These are phyloP conservation scores for Ophion costatus DNA, from an alignment of 2,888 invertebrate species.

Conservation along the genomic window DNA sequence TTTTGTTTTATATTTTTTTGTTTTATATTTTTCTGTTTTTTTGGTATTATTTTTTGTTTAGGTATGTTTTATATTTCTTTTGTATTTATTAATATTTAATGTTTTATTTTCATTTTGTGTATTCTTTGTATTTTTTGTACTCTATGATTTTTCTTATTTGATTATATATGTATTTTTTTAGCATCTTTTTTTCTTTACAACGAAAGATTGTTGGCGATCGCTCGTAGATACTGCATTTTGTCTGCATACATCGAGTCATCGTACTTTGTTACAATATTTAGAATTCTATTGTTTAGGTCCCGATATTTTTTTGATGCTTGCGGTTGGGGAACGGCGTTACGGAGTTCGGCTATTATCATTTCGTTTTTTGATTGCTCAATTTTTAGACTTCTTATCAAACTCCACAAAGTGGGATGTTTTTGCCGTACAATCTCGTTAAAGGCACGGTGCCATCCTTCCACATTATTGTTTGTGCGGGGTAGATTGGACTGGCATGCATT, in stretches of 20 bases:
- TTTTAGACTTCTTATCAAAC: conserved; percentile 21
- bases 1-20: too few species aligned
- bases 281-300: conserved; percentile 12
- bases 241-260: conserved; percentile 18
- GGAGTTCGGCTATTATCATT: background rate
- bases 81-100: too few species aligned
- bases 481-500: conserved; percentile 22
- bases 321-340: conserved; percentile 4
- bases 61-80: too few species aligned
- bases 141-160: background rate
- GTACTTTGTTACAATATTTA: conserved; percentile 15
- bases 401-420: conserved; percentile 11
- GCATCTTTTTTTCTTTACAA: conserved; percentile 22
- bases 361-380: conserved; percentile 13
- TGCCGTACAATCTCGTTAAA: conserved; percentile 28
- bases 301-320: conserved; percentile 18
- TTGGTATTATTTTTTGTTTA: too few species aligned
- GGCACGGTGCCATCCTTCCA: conserved; percentile 27
- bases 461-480: conserved; percentile 12
- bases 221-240: conserved; percentile 6
- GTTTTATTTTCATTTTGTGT: background rate
- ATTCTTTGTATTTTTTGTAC: conserved; percentile 2
- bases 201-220: conserved; percentile 15
- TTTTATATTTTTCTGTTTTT: too few species aligned
- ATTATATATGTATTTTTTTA: background rate